Percentiles rank a stretch among this genome's conserved stretches.
These are phyloP conservation scores for Aptenodytes forsteri DNA, from an alignment of 2,113 vertebrate genomes.

Conservation along the genomic window DNA sequence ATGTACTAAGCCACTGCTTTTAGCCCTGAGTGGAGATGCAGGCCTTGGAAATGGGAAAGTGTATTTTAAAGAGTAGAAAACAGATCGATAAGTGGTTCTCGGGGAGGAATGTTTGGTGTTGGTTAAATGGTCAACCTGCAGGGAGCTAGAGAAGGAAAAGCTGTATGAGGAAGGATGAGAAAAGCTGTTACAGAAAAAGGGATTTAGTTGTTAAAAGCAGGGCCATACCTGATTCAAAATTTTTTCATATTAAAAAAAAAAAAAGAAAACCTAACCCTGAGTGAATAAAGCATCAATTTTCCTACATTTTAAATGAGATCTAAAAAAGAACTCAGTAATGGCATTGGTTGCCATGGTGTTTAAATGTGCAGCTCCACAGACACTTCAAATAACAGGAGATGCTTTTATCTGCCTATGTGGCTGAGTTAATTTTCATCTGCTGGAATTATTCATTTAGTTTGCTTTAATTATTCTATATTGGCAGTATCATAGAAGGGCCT, in stretches of 20 bases:
- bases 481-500: background rate
- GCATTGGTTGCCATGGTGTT: slow-evolving; percentile 65
- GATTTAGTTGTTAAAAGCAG: slow-evolving; percentile 15
- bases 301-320: slow-evolving; percentile 48
- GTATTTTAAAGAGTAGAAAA: background rate
- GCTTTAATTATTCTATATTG: slow-evolving; percentile 58
- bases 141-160: background rate
- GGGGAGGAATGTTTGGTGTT: background rate
- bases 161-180: background rate
- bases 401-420: slow-evolving; percentile 61
- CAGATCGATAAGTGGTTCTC: background rate
- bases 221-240: background rate
- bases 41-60: background rate
- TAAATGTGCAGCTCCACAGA: slow-evolving; percentile 45
- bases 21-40: background rate
- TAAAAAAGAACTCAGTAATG: slow-evolving; percentile 42
- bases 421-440: slow-evolving; percentile 64
- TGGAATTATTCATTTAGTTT: slow-evolving; percentile 54
- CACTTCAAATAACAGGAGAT: slow-evolving; percentile 43
- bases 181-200: background rate
- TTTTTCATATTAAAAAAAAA: background rate
- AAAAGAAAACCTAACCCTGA: background rate
- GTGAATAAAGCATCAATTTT: slow-evolving; percentile 46
- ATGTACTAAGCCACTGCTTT: background rate
- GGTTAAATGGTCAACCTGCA: background rate